Evolutionary conservation across 2,888 invertebrate genomes (phyloP).

Genomic region (Endotricha flammealis): DNA sequence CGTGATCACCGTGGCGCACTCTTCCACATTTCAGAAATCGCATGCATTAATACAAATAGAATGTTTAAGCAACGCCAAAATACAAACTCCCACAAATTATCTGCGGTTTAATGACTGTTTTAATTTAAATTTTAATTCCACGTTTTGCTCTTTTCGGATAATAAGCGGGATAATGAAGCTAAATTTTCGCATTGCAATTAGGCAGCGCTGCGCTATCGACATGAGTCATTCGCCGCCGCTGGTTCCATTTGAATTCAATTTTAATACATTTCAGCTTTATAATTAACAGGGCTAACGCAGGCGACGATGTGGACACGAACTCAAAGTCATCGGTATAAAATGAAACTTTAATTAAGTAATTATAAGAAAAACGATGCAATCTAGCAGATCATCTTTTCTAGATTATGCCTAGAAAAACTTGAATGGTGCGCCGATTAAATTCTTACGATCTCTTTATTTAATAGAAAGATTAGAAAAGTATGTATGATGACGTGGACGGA

Average conservation of each 20-base stretch:
- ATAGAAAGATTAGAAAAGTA: too few relatives aligned
- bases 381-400: background rate
- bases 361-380: background rate
- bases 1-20: slow-evolving; percentile 19
- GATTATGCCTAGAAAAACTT: background rate
- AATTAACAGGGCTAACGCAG: background rate
- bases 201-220: background rate
- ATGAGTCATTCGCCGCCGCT: background rate
- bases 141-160: slow-evolving; percentile 2
- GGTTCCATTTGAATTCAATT: background rate
- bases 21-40: slow-evolving; percentile 9
- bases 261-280: background rate
- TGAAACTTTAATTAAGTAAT: background rate
- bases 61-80: background rate
- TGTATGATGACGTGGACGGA: too few relatives aligned
- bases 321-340: background rate
- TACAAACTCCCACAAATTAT: slow-evolving; percentile 8
- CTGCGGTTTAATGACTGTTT: slow-evolving; percentile 6
- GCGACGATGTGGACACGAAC: background rate
- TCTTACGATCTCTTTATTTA: background rate
- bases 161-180: slow-evolving; percentile 6
- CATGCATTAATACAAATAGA: slow-evolving; percentile 7
- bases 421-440: background rate
- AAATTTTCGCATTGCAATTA: slow-evolving; percentile 5
- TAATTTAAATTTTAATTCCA: slow-evolving; percentile 10